Base-by-base conservation (phyloP, 2,113 vertebrate species). In the Phyllopteryx taeniolatus region DNA sequence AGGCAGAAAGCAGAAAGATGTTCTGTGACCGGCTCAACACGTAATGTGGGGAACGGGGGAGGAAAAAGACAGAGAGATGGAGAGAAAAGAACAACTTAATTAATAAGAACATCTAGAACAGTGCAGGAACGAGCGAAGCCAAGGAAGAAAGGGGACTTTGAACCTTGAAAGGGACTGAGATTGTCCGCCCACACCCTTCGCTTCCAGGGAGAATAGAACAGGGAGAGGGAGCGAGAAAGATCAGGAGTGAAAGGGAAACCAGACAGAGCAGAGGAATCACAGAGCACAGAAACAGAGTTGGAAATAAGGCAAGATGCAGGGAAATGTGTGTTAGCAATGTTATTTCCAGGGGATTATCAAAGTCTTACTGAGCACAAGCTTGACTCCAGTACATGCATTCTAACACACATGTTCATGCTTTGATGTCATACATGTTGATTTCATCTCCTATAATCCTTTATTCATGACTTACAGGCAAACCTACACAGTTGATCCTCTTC, bases 161-260 rank as follows among this genome's bases (percentile, higher is more conserved):
- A 88, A 87, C 82, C 80, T 85, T 87, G 79, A 91, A 89, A 91
- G 88, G 81, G 86, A 90, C 86, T 83, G 85, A 88, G 85, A 88
- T 73, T 79, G 84, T 89, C 85, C 82, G 68, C 86, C 86, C 84
- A 89, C 88, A 69, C 82, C 83, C 83, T 60, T 70, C 72, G 59
- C 68, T 80, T 83, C 70, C 61, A 15, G 49, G 69, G 68, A 51
- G 72, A 76, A 62, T n/a, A 54, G 31, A 20, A 72, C 69, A 51
- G 59, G 71, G 20, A 56, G 66, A 54, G 49, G 68, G 68, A 47
- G 39, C 53, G 65, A 62, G 72, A 59, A 42, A 72, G 33, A 68
- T 43, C 65, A 68, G 71, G 65, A 74, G 68, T 22, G 59, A 76
- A 54, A 56, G 67, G 39, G 71, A 71, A 74, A 73, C 62, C 14